A percentile compares a stretch with the other conserved stretches of the same genome.
Evolutionary conservation across 2,113 vertebrate genomes (phyloP).

Genomic region (Bufo gargarizans): DNA sequence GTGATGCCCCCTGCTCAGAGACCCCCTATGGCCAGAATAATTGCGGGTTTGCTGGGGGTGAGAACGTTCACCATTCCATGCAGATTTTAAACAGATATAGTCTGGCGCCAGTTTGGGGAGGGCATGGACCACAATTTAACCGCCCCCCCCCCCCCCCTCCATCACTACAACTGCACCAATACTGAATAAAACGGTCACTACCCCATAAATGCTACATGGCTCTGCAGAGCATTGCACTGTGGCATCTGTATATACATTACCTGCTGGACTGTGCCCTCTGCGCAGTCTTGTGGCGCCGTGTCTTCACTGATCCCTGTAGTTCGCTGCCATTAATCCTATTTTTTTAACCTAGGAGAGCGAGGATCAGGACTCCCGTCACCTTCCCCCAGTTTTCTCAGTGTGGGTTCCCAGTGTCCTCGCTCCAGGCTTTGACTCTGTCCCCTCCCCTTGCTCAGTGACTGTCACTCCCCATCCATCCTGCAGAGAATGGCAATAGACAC

Average conservation of each 20-base stretch:
- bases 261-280: constrained; percentile 11
- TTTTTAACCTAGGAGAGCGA: neutral
- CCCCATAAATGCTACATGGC: neutral
- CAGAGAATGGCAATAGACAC: neutral
- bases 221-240: neutral
- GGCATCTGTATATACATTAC: constrained; percentile 1
- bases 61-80: too few relatives aligned
- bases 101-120: too few relatives aligned
- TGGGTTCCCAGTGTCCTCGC: neutral
- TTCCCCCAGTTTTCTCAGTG: neutral
- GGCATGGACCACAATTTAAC: neutral
- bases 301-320: neutral
- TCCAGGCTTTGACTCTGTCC: neutral
- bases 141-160: too few relatives aligned
- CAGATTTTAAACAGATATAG: too few relatives aligned
- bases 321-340: neutral
- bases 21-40: too few relatives aligned
- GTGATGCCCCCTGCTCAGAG: too few relatives aligned
- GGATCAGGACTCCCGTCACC: neutral
- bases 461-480: constrained; percentile 43
- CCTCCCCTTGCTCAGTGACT: constrained; percentile 44
- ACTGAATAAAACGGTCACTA: too few relatives aligned
- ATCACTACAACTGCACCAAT: neutral
- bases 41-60: too few relatives aligned
- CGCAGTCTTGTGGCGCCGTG: too few relatives aligned